Conservation (phyloP, 2,797 vertebrate genomes). For the Anguilla pacifica region DNA sequence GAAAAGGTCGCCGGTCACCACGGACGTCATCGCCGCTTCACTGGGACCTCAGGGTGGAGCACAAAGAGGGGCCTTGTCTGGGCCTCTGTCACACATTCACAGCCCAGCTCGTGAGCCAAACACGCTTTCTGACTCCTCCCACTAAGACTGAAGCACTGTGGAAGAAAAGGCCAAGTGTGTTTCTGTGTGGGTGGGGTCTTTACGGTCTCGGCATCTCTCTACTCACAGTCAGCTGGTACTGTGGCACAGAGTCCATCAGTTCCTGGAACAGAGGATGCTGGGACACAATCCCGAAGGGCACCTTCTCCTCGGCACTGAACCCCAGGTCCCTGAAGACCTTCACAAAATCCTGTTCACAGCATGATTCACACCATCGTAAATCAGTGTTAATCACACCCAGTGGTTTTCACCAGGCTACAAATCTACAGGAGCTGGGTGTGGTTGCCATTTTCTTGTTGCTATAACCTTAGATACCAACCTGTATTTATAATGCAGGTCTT, state of each 20-base stretch:
- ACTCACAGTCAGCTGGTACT: constrained; percentile 79
- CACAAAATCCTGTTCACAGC: constrained; percentile 67
- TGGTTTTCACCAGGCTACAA: not conserved
- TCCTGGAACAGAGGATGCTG: constrained; percentile 78
- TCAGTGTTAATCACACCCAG: not conserved
- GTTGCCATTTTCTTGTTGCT: not conserved
- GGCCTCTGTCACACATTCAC: not conserved
- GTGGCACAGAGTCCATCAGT: constrained; percentile 71
- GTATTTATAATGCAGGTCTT: not conserved
- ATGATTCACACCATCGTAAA: constrained; percentile 27
- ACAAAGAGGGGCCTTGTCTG: not conserved
- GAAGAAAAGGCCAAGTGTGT: not conserved
- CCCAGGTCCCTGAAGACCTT: constrained; percentile 77
- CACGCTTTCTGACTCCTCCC: not conserved
- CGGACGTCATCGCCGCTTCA: not conserved
- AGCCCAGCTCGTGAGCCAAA: too few relatives aligned
- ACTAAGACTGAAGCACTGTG: not conserved
- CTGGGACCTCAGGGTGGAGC: not conserved
- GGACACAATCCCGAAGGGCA: constrained; percentile 74
- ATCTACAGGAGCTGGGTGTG: not conserved
- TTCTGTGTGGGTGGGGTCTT: not conserved
- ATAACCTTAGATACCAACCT: not conserved
- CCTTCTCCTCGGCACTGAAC: constrained; percentile 61
- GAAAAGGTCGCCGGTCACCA: not conserved
- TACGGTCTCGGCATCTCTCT: not conserved